These are phyloP conservation scores for Orchesellides sinensis DNA, from an alignment of 2,888 invertebrate genomes.

Conservation along the genomic window DNA sequence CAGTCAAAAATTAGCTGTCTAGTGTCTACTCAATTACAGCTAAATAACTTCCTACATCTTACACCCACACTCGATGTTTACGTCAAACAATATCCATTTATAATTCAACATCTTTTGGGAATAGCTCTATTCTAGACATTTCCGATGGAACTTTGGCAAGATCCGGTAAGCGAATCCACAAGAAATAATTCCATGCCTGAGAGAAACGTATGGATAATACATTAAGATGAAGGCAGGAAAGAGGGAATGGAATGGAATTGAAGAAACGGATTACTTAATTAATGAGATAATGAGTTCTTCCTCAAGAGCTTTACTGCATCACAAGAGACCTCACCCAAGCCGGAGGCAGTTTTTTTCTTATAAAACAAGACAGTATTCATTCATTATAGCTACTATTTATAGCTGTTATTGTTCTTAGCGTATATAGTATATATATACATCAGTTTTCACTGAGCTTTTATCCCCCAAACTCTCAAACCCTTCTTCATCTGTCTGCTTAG, in stretches of 20 bases:
- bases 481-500: no score
- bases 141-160: slow-evolving; percentile 1
- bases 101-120: neutral
- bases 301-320: slow-evolving; percentile 30
- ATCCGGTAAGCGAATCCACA: slow-evolving; percentile 10
- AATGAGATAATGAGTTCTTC: slow-evolving; percentile 59
- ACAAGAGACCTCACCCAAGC: slow-evolving; percentile 3
- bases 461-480: no score
- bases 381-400: no score
- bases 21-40: no score
- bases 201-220: slow-evolving; percentile 37
- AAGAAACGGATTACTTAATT: slow-evolving; percentile 57
- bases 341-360: no score
- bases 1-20: no score
- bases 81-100: neutral
- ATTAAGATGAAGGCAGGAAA: slow-evolving; percentile 28
- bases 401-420: no score
- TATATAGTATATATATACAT: no score
- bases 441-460: no score
- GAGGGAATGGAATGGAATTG: slow-evolving; percentile 17
- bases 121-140: no score
- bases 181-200: neutral
- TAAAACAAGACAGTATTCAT: no score
- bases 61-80: neutral
- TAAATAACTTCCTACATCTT: slow-evolving; percentile 34